These are phyloP conservation scores for Amaurobius ferox DNA, from an alignment of 2,888 invertebrate genomes.

Conservation along the genomic window DNA sequence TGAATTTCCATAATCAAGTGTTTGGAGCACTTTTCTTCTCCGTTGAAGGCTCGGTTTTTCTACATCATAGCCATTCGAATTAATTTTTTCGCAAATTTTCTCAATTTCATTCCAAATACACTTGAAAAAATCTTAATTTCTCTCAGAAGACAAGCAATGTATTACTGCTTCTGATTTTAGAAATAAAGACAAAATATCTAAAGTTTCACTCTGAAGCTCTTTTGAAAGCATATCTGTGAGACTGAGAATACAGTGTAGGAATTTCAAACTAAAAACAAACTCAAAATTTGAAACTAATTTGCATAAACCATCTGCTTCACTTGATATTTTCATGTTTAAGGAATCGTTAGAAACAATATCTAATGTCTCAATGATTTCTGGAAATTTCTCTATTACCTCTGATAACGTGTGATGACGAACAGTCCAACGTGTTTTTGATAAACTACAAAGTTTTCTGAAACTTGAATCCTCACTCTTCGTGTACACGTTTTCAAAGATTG, in stretches of 20 bases:
- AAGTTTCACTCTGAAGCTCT: background rate
- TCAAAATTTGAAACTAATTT: too few species aligned
- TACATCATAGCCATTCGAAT: too few species aligned
- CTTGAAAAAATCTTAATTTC: background rate
- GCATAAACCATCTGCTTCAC: background rate
- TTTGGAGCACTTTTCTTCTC: too few species aligned
- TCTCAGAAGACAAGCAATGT: too few species aligned
- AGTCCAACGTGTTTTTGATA: slow-evolving; percentile 13
- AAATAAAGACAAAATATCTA: background rate
- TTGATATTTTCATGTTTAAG: background rate
- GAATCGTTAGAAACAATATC: background rate
- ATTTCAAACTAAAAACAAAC: too few species aligned
- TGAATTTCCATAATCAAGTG: too few species aligned
- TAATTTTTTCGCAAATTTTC: background rate
- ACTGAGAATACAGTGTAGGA: too few species aligned
- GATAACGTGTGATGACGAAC: background rate
- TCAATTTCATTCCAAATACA: background rate
- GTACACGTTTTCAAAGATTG: too few species aligned
- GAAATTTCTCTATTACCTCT: background rate
- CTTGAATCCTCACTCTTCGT: too few species aligned
- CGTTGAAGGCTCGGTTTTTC: too few species aligned
- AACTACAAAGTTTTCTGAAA: slow-evolving; percentile 5
- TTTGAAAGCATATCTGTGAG: too few species aligned
- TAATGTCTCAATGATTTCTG: background rate
- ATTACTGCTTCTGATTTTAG: background rate